Base-by-base conservation (phyloP, 1,140 invertebrate species). In the Hypsibius dujardini region DNA sequence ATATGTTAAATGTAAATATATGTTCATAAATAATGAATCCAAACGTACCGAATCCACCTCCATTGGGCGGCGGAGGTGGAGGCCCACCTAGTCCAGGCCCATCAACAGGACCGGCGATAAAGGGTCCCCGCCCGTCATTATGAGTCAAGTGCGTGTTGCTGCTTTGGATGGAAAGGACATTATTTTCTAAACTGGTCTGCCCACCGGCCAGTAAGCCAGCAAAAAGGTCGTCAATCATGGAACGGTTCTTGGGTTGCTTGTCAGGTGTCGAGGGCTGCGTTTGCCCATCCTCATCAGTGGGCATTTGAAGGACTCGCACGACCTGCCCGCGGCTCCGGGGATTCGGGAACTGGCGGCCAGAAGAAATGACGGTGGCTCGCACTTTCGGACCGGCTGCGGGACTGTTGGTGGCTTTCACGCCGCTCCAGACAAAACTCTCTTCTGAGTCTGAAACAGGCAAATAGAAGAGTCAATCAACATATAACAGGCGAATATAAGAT, bases 61-160 rank as follows among this genome's bases (percentile, higher is more conserved):
- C 50, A 7, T 56, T 56, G 28, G 28, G 28, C 28, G 28, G 28
- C 0, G 28, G 7, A 7, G 7, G n/a, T 7, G 7, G 7, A 56
- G 50, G 28, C 50, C 50, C 50, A 56, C 7, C 50, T 56, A 56
- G 50, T n/a, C 50, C 50, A n/a, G 7, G 50, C 0, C 50, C 50
- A 12, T 56, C n/a, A 56, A 56, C 7, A n/a, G 50, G n/a, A n/a
- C 7, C 50, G 50, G 7, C 7, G 50, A 56, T n/a, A 56, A 12
- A 56, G 28, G 28, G 28, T 28, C 28, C 28, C 0, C 28, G 28
- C 28, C 50, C 50, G 50, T 56, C n/a, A n/a, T 7, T 56, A 7
- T 56, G 50, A n/a, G 50, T 56, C 7, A 56, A 15, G 12, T 67
- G 12, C 12, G 62, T 67, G 62, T 67, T 67, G 62, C 62, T 67